These are phyloP conservation scores for Congeria kusceri DNA, from an alignment of 2,888 invertebrate species.

Conservation along the genomic window DNA sequence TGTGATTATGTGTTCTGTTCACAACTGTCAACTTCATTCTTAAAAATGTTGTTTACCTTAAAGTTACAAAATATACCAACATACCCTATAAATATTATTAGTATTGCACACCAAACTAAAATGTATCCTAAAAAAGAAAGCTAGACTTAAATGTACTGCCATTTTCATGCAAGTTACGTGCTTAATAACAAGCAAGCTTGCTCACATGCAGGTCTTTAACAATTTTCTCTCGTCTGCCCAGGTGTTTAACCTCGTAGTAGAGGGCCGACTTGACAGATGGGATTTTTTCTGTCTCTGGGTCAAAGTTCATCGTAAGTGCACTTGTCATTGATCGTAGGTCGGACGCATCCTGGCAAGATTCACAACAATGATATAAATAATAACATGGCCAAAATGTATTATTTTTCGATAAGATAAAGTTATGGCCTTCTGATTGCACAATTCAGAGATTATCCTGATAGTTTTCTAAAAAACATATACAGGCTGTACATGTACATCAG, in stretches of 20 bases:
- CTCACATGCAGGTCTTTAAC: conserved; percentile 78
- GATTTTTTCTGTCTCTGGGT: conserved; percentile 68
- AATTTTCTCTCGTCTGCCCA: conserved; percentile 76
- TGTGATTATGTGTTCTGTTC: too few species aligned
- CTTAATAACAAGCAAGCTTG: not conserved
- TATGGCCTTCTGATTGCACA: too few species aligned
- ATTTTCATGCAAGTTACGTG: too few species aligned
- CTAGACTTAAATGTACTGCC: too few species aligned
- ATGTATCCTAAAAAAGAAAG: too few species aligned
- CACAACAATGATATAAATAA: too few species aligned
- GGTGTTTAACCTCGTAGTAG: conserved; percentile 75
- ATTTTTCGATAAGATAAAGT: too few species aligned
- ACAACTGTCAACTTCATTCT: too few species aligned
- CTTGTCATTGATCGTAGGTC: conserved; percentile 73
- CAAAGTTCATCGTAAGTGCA: conserved; percentile 68
- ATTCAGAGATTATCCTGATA: conserved; percentile 78
- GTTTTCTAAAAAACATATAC: conserved; percentile 65
- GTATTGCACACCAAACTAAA: too few species aligned
- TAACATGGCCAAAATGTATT: too few species aligned
- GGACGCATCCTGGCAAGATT: conserved; percentile 64
- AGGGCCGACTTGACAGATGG: conserved; percentile 77
- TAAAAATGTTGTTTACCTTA: too few species aligned
- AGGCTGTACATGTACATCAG: conserved; percentile 78
- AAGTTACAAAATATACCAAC: too few species aligned
- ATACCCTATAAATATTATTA: not conserved